Base-by-base conservation (phyloP, 2,888 invertebrate genomes). In the Apotomis betuletana region DNA sequence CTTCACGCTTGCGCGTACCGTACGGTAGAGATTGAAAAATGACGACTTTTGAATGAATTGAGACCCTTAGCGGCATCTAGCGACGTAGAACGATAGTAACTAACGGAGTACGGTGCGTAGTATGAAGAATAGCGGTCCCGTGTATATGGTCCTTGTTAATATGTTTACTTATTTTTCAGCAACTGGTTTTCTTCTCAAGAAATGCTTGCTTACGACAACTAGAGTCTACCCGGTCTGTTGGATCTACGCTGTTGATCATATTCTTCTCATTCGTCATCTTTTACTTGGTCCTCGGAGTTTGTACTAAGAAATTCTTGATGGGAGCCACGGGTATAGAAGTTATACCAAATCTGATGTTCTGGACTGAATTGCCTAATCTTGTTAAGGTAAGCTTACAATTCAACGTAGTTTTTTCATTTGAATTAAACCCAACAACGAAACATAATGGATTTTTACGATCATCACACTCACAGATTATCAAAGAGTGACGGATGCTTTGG, bases 311-410 rank as follows among this genome's bases (percentile, higher is more conserved):
- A 82, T 95, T 95, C 82, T 86, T 96, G 55, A 94, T 96, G 86
- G 96, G 96, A 44, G 96, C 96, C 0, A 94, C 95, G 57, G 96
- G 97, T 0, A 86, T 94, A 73, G 96, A 97, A 89, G 93, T 96
- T 79, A 93, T 97, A 78, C 97, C 97, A 0, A 96, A 97, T 86
- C 89, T 96, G 73, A 94, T 94, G 69, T 96, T 97, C 86, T 97
- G 97, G 97, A 88, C 88, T 8, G 95, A 95, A 73, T 86, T 97
- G 74, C 96, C 96, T 3, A 92, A 94, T 76, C 93, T 96, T 78
- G 95, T 96, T 49, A 94, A 91, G 89, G 96, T 96, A 91, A 92
- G 41, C 41, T 41, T 41, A 6, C 41, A 3, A 41, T 5, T 41
- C 6, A 41, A 6, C 41, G 41, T 6, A 41, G 0, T 6, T 41